phyloP scores from a whole-genome alignment of 1,140 invertebrate genomes.

The Metopolophium dirhodum region DNA sequence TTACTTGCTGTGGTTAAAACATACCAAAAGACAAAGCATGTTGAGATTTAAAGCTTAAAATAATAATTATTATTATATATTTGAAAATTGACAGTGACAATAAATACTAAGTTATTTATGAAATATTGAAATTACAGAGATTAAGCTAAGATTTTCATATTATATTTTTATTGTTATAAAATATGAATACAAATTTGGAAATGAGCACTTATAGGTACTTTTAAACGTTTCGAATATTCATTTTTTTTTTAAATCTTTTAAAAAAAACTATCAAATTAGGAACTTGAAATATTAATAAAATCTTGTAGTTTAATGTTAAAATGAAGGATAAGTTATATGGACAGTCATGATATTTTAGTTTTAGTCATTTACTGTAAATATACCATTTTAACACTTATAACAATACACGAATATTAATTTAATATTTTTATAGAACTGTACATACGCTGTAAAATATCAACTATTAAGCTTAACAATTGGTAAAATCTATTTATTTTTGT shows the following conservation, averaged over 20 bases:
- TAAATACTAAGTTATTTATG: not conserved
- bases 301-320: not conserved
- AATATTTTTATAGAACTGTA: not conserved
- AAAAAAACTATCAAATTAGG: not conserved
- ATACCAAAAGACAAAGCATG: not conserved
- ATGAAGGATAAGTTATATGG: not conserved
- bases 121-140: not conserved
- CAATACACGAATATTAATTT: not conserved
- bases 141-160: not conserved
- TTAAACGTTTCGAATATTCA: not conserved
- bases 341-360: not conserved
- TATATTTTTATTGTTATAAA: not conserved
- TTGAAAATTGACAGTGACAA: not conserved
- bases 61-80: constrained; percentile 39
- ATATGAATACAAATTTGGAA: not conserved
- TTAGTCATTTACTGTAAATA: not conserved
- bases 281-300: not conserved
- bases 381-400: not conserved
- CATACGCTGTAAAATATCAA: not conserved
- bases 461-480: not conserved
- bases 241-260: not conserved
- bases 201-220: not conserved
- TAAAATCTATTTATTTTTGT: no score
- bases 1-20: constrained; percentile 16
- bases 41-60: constrained; percentile 30